Base-by-base conservation (phyloP, 2,113 vertebrate species). In the Lampris incognitus region DNA sequence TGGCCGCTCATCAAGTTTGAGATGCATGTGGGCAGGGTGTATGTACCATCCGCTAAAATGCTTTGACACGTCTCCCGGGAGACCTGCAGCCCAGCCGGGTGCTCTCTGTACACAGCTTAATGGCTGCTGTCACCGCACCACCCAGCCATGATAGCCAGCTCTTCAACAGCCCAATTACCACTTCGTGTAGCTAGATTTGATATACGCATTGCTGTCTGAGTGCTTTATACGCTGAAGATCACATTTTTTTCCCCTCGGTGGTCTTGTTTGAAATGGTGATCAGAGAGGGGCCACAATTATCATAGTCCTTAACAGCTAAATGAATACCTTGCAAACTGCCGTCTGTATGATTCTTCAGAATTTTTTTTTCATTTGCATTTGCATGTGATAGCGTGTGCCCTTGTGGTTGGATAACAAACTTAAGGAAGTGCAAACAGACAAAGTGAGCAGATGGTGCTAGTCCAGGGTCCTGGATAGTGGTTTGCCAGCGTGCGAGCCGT, bases 41-140 rank as follows among this genome's bases (percentile, higher is more conserved):
- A 24, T 90, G 79, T 68, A 91, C 92, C 90, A 91, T 84, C 89
- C 81, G 73, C 91, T 91, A 92, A 92, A 90, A 92, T 88, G 89
- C 77, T 85, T 72, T 88, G 91, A 91, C 87, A 92, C 75, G 76
- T 86, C 85, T 92, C 92, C 90, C 91, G 46, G 69, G 87, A 79
- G 89, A 77, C 85, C 84, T 70, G 62, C 82, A 86, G 83, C 78
- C 24, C 87, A 85, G 87, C 72, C 78, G 77, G 81, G 71, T 87
- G 81, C 85, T 85, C 84, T 88, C 84, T 85, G 88, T 91, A 87
- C 89, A 88, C 88, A 89, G 84, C 82, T 79, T 91, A 93, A 91
- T 93, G 86, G 85, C 82, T 88, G 72, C 85, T 91, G 87, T 92
- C 90, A 91, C 81, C 84, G 87, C 87, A 85, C 88, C 87, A 77